A percentile compares a stretch with the other conserved stretches of the same genome.
Evolutionary conservation across 2,797 vertebrate genomes (phyloP).

Genomic region (Amphiprion clarkii): DNA sequence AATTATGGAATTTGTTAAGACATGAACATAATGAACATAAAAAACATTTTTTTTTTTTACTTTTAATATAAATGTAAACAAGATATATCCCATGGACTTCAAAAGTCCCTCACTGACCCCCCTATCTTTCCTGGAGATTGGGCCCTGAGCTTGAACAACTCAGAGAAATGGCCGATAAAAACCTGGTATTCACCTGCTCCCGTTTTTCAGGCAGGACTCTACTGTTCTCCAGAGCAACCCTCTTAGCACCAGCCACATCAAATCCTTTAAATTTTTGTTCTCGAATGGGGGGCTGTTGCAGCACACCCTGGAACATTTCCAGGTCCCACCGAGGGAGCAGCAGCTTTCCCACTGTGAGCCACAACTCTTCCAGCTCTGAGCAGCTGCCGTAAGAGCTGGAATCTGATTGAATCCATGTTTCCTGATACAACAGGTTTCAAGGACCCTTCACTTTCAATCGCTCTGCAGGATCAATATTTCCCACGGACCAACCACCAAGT

Average conservation of each 20-base stretch:
- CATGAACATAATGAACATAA: too few species aligned
- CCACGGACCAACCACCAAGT: slow-evolving; percentile 15
- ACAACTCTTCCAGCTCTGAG: slow-evolving; percentile 20
- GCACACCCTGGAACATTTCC: slow-evolving; percentile 22
- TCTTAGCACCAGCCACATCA: slow-evolving; percentile 28
- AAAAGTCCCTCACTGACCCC: too few species aligned
- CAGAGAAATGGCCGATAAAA: background rate
- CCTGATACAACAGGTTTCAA: slow-evolving; percentile 35
- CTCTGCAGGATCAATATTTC: slow-evolving; percentile 7
- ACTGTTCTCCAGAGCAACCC: background rate
- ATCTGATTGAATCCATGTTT: slow-evolving; percentile 5
- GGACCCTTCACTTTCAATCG: slow-evolving; percentile 11
- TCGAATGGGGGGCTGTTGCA: background rate
- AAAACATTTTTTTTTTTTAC: too few species aligned
- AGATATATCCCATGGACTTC: too few species aligned
- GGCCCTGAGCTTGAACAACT: too few species aligned
- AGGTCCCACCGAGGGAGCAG: slow-evolving; percentile 28
- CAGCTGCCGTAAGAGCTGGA: slow-evolving; percentile 13
- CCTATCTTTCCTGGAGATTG: too few species aligned
- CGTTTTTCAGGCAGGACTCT: slow-evolving; percentile 12
- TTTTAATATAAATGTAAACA: too few species aligned
- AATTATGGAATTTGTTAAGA: too few species aligned
- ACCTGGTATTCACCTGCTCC: background rate
- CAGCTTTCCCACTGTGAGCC: slow-evolving; percentile 34
- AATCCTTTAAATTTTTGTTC: slow-evolving; percentile 1